phyloP scores from a whole-genome alignment of 2,797 vertebrate species.

The Acanthurus leucopareius region DNA sequence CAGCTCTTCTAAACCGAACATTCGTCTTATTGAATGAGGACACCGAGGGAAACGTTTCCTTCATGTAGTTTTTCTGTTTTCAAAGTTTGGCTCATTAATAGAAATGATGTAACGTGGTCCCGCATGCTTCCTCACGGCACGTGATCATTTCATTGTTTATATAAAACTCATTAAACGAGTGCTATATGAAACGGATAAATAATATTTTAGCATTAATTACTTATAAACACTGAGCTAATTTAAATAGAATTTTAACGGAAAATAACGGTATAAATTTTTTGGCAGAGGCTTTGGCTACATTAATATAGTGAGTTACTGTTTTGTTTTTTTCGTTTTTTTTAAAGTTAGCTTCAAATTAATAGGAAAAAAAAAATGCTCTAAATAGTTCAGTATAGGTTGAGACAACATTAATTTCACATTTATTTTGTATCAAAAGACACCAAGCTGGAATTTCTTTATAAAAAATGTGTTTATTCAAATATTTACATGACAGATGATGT shows the following conservation, averaged over 20 bases:
- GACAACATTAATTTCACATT: not conserved
- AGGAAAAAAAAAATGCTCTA: not conserved
- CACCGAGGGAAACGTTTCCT: no score
- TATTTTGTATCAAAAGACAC: not conserved
- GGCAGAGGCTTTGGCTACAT: no score
- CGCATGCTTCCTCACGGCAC: not conserved
- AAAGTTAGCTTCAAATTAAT: not conserved
- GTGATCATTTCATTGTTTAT: not conserved
- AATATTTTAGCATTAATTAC: no score
- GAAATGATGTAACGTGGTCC: not conserved
- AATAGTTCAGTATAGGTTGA: not conserved
- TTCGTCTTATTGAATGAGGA: no score
- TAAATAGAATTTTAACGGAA: no score
- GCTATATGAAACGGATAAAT: no score
- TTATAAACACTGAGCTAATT: no score
- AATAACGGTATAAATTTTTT: no score
- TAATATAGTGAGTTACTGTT: no score
- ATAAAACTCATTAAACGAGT: not conserved
- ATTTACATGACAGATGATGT: conserved; percentile 83
- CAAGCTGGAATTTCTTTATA: conserved; percentile 47
- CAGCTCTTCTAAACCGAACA: not conserved
- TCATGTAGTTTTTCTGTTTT: not conserved
- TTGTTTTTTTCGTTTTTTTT: not conserved
- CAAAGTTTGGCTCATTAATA: rapidly evolving
- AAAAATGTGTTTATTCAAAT: conserved; percentile 83